Percentiles rank a stretch among this genome's conserved stretches.
Evolutionary conservation across 2,888 invertebrate genomes (phyloP).

Genomic region (Abrostola triplasia): DNA sequence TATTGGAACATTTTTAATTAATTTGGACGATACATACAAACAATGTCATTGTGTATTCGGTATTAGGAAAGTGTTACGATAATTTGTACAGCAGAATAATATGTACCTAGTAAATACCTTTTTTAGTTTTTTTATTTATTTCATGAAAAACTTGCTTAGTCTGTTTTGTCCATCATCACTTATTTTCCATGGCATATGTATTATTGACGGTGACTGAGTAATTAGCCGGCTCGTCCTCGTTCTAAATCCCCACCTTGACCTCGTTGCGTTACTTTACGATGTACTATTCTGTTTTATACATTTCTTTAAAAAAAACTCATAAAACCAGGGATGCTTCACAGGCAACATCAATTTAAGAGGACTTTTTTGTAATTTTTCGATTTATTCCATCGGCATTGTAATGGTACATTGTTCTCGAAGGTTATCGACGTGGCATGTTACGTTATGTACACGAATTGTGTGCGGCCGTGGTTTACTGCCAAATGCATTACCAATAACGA

Average conservation of each 20-base stretch:
- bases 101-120: neutral
- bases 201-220: conserved; percentile 75
- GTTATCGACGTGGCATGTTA: conserved; percentile 58
- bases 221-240: conserved; percentile 82
- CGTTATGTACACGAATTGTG: conserved; percentile 54
- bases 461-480: conserved; percentile 64
- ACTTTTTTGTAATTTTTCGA: conserved; percentile 18
- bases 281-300: conserved; percentile 75
- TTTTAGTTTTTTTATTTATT: conserved; percentile 14
- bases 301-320: conserved; percentile 73
- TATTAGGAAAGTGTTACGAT: conserved; percentile 17
- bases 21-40: conserved; percentile 19
- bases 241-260: conserved; percentile 84
- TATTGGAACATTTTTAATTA: conserved; percentile 43
- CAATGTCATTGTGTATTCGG: conserved; percentile 15
- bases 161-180: conserved; percentile 58
- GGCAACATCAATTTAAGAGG: too few species aligned
- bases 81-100: conserved; percentile 5
- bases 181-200: conserved; percentile 66
- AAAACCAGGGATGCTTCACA: conserved; percentile 57
- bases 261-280: conserved; percentile 80
- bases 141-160: conserved; percentile 43
- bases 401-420: conserved; percentile 50
- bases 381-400: conserved; percentile 37
- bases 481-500: conserved; percentile 75